phyloP scores from a whole-genome alignment of 2,888 invertebrate genomes.

The Cheilosia pagana region DNA sequence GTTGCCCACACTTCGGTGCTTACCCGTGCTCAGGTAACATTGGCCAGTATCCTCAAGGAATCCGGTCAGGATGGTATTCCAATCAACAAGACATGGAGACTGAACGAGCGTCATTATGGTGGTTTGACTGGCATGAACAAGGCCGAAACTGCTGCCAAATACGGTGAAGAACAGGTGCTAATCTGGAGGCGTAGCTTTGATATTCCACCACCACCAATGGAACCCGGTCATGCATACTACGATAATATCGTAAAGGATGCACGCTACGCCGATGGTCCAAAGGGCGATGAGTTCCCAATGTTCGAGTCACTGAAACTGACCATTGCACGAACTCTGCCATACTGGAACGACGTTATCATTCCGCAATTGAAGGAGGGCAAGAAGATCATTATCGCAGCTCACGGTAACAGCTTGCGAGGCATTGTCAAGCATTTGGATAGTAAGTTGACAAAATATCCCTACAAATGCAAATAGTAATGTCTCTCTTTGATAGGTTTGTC shows the following conservation, averaged over 20 bases:
- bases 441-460: conserved; percentile 82
- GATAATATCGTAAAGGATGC: conserved; percentile 91
- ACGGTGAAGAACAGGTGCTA: conserved; percentile 92
- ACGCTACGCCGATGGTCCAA: conserved; percentile 89
- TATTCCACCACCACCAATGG: conserved; percentile 93
- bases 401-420: conserved; percentile 94
- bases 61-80: conserved; percentile 89
- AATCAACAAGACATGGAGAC: conserved; percentile 90
- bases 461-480: neutral
- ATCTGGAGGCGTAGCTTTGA: conserved; percentile 95
- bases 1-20: conserved; percentile 92
- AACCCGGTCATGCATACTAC: conserved; percentile 90
- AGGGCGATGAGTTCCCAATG: conserved; percentile 91
- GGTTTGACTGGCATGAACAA: conserved; percentile 95
- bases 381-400: conserved; percentile 92
- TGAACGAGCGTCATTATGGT: conserved; percentile 95
- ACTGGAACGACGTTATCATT: conserved; percentile 93
- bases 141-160: conserved; percentile 93
- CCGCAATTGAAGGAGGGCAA: conserved; percentile 92
- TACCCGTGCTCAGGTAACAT: conserved; percentile 91
- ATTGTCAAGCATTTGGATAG: conserved; percentile 95
- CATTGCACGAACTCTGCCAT: conserved; percentile 92
- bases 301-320: conserved; percentile 93
- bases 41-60: conserved; percentile 88
- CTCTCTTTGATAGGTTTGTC: conserved; percentile 85